Percentiles rank a stretch among this genome's conserved stretches.
Evolutionary conservation across 2,888 invertebrate genomes (phyloP).

Genomic region (Falcaria lacertinaria): DNA sequence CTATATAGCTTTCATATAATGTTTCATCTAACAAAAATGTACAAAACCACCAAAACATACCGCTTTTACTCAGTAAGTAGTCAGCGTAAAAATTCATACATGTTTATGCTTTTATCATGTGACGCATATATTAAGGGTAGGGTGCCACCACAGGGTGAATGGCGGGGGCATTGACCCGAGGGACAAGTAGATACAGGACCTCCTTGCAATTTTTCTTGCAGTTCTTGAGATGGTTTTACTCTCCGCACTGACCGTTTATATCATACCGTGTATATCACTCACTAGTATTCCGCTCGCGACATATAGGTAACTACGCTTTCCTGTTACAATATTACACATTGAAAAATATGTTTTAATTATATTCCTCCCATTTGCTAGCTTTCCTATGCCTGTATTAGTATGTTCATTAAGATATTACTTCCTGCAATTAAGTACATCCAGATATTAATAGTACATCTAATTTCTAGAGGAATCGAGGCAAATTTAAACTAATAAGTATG

Average conservation of each 20-base stretch:
- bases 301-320: no score
- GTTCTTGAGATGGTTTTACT: constrained; percentile 4
- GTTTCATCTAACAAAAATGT: background rate
- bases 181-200: constrained; percentile 39
- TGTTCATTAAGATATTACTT: no score
- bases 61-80: background rate
- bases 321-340: no score
- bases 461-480: background rate
- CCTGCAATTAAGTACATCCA: background rate
- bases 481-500: constrained; percentile 16
- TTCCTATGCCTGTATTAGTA: no score
- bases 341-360: no score
- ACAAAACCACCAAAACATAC: background rate
- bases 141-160: constrained; percentile 37
- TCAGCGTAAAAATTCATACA: constrained; percentile 16
- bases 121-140: constrained; percentile 40
- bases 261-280: no score
- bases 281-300: no score
- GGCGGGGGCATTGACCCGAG: constrained; percentile 42
- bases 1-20: no score
- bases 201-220: constrained; percentile 45
- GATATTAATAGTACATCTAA: background rate
- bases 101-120: constrained; percentile 28
- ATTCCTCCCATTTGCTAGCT: no score
- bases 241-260: no score